Evolutionary conservation across 2,888 invertebrate species (phyloP).

Genomic region (Lycocerus yunnanus): DNA sequence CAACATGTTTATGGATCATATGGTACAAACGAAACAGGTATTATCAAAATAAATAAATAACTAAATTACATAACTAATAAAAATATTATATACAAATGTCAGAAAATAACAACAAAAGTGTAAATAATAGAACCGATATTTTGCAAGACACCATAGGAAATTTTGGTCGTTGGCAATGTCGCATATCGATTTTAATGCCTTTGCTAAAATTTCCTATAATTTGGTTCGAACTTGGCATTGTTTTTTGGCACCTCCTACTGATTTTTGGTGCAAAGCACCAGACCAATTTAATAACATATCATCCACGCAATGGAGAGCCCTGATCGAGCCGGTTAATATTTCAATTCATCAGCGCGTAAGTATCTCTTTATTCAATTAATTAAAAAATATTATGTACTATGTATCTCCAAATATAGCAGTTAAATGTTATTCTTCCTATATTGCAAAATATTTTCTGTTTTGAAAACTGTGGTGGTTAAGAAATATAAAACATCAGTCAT

Average conservation of each 20-base stretch:
- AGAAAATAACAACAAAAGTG: background rate
- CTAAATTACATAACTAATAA: background rate
- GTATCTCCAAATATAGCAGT: background rate
- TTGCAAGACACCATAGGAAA: constrained; percentile 57
- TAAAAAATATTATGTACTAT: too few species aligned
- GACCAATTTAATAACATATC: constrained; percentile 40
- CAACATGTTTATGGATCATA: background rate
- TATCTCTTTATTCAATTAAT: background rate
- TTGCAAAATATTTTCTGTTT: background rate
- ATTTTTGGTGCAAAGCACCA: constrained; percentile 61
- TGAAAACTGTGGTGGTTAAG: background rate
- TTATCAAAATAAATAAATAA: background rate
- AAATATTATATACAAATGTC: background rate
- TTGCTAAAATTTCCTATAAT: constrained; percentile 63
- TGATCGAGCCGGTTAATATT: constrained; percentile 38
- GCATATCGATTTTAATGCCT: constrained; percentile 60
- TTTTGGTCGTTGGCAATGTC: constrained; percentile 65
- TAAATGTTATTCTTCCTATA: background rate
- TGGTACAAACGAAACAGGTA: background rate
- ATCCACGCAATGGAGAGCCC: constrained; percentile 57
- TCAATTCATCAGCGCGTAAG: background rate
- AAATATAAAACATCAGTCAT: background rate
- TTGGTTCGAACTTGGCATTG: constrained; percentile 66
- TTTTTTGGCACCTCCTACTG: constrained; percentile 65
- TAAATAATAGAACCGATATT: background rate